Conservation (phyloP, 2,113 vertebrate species). For the Macquaria australasica region DNA sequence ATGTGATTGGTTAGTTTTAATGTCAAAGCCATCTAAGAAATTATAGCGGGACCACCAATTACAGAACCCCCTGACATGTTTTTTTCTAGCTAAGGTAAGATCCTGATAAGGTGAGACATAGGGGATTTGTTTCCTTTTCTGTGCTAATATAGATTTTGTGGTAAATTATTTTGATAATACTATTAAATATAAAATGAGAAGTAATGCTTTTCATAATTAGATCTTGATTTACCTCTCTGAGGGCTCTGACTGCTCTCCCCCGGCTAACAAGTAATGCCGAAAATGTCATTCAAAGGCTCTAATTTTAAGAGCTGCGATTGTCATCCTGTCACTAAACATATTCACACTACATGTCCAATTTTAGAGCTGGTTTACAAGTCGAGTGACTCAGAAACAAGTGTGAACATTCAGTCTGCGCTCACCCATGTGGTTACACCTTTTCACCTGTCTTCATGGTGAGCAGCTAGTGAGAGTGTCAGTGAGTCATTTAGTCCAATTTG, state of each 20-base stretch:
- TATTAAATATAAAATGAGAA: no score
- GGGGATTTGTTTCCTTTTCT: background rate
- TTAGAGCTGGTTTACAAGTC: background rate
- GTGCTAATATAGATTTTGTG: background rate
- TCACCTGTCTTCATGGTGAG: slow-evolving; percentile 9
- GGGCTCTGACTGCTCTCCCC: background rate
- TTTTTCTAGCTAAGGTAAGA: no score
- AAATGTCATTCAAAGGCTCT: background rate
- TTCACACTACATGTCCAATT: background rate
- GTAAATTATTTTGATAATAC: no score
- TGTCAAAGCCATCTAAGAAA: background rate
- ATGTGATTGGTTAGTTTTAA: no score
- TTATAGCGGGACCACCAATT: background rate
- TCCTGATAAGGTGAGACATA: no score
- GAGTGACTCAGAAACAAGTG: slow-evolving; percentile 13
- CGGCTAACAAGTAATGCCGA: background rate
- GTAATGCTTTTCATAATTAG: background rate
- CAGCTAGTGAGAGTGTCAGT: background rate
- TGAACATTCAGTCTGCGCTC: background rate
- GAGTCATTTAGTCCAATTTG: slow-evolving; percentile 28
- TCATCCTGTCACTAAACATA: background rate
- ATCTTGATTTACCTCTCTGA: background rate
- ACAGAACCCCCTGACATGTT: no score
- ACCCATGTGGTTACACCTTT: background rate
- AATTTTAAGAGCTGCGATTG: background rate